Percentiles rank a stretch among this genome's conserved stretches.
Conservation (phyloP, 2,888 invertebrate species). For the Agonopterix arenella region DNA sequence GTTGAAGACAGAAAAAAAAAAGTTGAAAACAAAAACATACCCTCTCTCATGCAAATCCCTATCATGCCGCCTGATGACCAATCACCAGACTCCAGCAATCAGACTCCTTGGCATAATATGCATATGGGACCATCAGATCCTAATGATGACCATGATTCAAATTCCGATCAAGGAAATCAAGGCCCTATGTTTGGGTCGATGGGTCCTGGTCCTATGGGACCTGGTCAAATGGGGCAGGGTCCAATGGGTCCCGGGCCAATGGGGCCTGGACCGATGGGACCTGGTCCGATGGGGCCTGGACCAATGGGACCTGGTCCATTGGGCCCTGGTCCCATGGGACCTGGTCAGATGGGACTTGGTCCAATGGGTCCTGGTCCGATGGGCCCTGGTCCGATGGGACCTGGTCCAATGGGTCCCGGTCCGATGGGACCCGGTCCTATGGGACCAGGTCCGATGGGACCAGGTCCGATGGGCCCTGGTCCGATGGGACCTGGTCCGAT, state of each 20-base stretch:
- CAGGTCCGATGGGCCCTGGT: conserved; percentile 26
- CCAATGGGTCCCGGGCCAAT: conserved; percentile 15
- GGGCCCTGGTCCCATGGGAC: conserved; percentile 22
- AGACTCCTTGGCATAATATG: conserved; percentile 36
- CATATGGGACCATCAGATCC: conserved; percentile 17
- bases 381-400: conserved; percentile 13
- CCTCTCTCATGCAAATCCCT: conserved; percentile 57
- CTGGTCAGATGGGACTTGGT: conserved; percentile 16
- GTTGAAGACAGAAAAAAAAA: conserved; percentile 46
- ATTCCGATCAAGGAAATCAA: conserved; percentile 15
- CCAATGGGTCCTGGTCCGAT: conserved; percentile 12
- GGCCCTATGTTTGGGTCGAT: conserved; percentile 9
- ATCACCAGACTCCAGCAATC: conserved; percentile 32
- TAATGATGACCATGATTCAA: conserved; percentile 35
- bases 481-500: conserved; percentile 16
- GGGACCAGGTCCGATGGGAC: conserved; percentile 21
- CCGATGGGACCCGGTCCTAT: conserved; percentile 26
- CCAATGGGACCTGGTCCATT: conserved; percentile 17
- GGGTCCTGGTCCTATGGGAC: conserved; percentile 15
- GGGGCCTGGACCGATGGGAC: conserved; percentile 15
- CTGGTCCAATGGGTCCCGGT: conserved; percentile 19
- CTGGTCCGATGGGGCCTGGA: conserved; percentile 24
- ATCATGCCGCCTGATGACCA: conserved; percentile 43
- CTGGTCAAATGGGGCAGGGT: conserved; percentile 13
- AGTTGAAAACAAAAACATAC: conserved; percentile 38